Evolutionary conservation across 2,888 invertebrate genomes (phyloP).

Genomic region (Caradrina kadenii): DNA sequence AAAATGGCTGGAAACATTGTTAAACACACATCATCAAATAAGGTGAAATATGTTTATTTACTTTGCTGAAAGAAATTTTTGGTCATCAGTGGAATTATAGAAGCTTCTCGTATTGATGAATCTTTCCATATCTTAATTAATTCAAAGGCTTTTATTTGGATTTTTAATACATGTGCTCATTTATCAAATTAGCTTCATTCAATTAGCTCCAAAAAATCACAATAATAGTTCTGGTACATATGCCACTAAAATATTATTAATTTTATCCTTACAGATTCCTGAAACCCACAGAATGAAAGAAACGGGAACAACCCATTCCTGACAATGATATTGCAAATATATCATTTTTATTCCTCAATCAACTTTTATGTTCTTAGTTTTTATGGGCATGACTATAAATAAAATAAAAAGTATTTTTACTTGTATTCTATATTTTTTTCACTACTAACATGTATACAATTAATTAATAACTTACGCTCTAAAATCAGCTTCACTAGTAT

Average conservation of each 20-base stretch:
- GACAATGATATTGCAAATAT: slow-evolving; percentile 43
- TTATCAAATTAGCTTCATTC: too few species aligned
- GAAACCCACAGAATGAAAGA: slow-evolving; percentile 59
- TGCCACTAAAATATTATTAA: not conserved
- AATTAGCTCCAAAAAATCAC: too few species aligned
- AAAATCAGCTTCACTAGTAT: not conserved
- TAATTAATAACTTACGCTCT: slow-evolving; percentile 9
- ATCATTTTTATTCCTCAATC: slow-evolving; percentile 22
- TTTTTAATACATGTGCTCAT: too few species aligned
- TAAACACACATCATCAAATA: slow-evolving; percentile 65
- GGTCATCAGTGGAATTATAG: not conserved
- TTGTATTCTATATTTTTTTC: slow-evolving; percentile 41
- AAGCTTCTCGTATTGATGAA: too few species aligned
- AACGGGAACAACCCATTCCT: slow-evolving; percentile 45
- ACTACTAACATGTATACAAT: slow-evolving; percentile 27
- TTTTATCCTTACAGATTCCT: slow-evolving; percentile 65
- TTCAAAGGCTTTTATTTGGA: too few species aligned
- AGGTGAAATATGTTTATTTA: slow-evolving; percentile 62
- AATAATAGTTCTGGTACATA: not conserved
- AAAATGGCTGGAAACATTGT: slow-evolving; percentile 90
- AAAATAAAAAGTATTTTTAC: slow-evolving; percentile 45
- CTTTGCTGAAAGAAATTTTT: too few species aligned
- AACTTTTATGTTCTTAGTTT: slow-evolving; percentile 25
- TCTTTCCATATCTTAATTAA: too few species aligned
- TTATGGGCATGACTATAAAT: slow-evolving; percentile 41